A percentile compares a stretch with the other conserved stretches of the same genome.
phyloP scores from a whole-genome alignment of 2,888 invertebrate species.

The Eristalis pertinax region DNA sequence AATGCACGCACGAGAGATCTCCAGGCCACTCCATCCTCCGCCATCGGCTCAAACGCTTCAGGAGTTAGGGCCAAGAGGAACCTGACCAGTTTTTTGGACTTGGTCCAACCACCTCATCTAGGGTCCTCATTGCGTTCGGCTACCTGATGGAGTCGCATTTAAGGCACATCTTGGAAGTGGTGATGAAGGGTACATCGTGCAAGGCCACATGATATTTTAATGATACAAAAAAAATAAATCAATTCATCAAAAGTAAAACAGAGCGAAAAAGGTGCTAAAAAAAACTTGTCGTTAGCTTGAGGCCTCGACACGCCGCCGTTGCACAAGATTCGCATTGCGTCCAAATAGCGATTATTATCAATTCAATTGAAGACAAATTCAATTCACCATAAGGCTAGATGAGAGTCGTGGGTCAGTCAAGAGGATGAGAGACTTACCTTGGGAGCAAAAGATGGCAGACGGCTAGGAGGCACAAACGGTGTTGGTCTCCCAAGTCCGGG shows the following conservation, averaged over 20 bases:
- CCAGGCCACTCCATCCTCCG: no score
- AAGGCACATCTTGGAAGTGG: no score
- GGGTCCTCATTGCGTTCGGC: no score
- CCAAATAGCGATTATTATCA: no score
- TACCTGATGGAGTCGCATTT: no score
- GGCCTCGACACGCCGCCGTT: slow-evolving; percentile 27
- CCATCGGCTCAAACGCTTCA: no score
- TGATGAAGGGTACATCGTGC: no score
- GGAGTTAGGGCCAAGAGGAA: no score
- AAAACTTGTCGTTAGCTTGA: not conserved
- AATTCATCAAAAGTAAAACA: slow-evolving; percentile 32
- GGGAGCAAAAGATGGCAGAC: slow-evolving; percentile 92
- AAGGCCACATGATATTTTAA: slow-evolving; percentile 19
- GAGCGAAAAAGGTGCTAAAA: slow-evolving; percentile 7
- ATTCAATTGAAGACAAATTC: slow-evolving; percentile 11
- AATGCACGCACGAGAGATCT: no score
- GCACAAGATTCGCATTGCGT: slow-evolving; percentile 27
- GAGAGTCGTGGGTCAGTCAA: no score
- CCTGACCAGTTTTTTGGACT: no score
- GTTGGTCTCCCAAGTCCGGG: slow-evolving; percentile 89
- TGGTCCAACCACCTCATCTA: no score
- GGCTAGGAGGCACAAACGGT: slow-evolving; percentile 94
- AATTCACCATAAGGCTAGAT: slow-evolving; percentile 1
- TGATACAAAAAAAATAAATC: slow-evolving; percentile 45
- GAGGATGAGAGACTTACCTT: slow-evolving; percentile 88